Evolutionary conservation across 2,888 invertebrate species (phyloP), one percentile per base, ranked within the genome.

Genomic region (Diarsia rubi): DNA sequence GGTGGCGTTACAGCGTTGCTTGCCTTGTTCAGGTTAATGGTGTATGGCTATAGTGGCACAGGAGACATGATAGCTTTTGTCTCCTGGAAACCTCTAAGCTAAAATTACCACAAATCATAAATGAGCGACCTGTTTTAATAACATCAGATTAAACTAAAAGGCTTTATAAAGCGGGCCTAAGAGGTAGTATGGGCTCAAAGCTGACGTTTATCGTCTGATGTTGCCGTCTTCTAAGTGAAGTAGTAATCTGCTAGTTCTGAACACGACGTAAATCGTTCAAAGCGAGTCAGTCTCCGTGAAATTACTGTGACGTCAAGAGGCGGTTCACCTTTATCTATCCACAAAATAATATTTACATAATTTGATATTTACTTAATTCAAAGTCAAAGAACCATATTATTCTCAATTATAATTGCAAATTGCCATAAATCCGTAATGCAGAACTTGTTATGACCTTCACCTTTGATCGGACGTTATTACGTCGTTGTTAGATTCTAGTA

Each of bases 401-500:
- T 57, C 42, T 60, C 14, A 6, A 73, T 49, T 57, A 57, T 31
- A 47, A 72, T 37, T 24, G 8, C 31, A 31, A 81, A 44, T 24
- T 27, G 4, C 45, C n/a, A 3, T 44, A 68, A 37, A 37, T 37
- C 37, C 37, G 8, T 37, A 37, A 24, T 69, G 24, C 49, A 16
- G 37, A 79, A 42, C 42, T 76, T 27, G 47, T 9, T 12, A 3
- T 47, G 45, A 31, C 45, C 72, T 62, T 81, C 27, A 81, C 59
- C 27, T 64, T 81, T 81, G 47, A 49, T 60, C 12, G 1, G 47
- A 49, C 44, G 11, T 52, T 27, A 47, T 27, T n/a, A n/a, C 67
- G 54, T 37, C 9, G 78, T 47, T 57, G 19, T 54, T 77, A 54
- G 24, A 11, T 31, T 60, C 11, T 24, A 19, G 49, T 42, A n/a